Base-by-base conservation (phyloP, 2,113 vertebrate genomes). In the Zosterops borbonicus region DNA sequence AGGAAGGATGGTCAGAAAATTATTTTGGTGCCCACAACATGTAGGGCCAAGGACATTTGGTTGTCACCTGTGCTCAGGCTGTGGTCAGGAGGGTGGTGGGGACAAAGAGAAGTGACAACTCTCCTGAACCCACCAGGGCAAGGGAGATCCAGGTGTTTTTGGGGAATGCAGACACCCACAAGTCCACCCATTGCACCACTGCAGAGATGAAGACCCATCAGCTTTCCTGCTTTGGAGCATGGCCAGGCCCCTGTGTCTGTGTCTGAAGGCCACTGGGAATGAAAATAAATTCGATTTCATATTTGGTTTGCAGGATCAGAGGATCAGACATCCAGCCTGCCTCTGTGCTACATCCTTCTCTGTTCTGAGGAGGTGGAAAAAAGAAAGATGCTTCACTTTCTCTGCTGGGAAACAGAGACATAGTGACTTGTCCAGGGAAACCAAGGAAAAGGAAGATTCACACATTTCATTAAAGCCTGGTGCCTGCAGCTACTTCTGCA, bases 151-250 rank as follows among this genome's bases (percentile, higher is more conserved):
- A 47, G 11, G 7, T 9, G 1, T 3, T 70, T 65, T 53, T 46
- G 46, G 37, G 64, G n/a, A 58, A 37, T 27, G 12, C 31, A 82
- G 16, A 21, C 52, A 16, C 74, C 23, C 27, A 47, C 7, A 12
- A 33, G 7, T 4, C 33, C 65, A 6, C 16, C 13, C 50, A 20
- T 1, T 0, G 0, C 29, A 27, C 1, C 58, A 58, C 55, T 64
- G 28, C 5, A 50, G 25, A 14, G 41, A 5, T 16, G 37, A 8
- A 50, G 25, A 2, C 39, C n/a, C 37, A 28, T 18, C 27, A 13
- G 7, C 39, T 37, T 42, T 41, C 11, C 64, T 67, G 28, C 24
- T 12, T 3, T 28, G 42, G 29, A 50, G 44, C 18, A 2, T 11
- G 39, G 37, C 24, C 65, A 52, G 5, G 39, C 39, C 33, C 37